phyloP scores from a whole-genome alignment of 2,888 invertebrate species.

The Lasioglossum calceatum region DNA sequence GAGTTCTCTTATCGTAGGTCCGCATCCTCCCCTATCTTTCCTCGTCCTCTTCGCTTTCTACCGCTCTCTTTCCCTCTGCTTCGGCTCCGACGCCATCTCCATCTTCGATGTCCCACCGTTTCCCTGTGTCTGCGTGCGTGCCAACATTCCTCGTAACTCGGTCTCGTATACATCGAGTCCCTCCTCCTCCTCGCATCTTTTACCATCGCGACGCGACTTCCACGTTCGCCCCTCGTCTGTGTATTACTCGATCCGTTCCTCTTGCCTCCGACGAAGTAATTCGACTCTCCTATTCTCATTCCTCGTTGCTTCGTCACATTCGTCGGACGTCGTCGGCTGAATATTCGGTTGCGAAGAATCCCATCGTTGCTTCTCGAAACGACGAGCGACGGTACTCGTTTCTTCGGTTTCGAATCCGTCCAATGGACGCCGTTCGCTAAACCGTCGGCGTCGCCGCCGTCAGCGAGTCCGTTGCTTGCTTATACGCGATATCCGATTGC shows the following conservation, averaged over 20 bases:
- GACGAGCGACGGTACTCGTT: neutral
- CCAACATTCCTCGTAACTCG: conserved; percentile 8
- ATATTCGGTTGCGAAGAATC: conserved; percentile 41
- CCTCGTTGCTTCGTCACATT: conserved; percentile 45
- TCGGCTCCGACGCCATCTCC: neutral
- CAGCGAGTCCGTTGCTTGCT: conserved; percentile 69
- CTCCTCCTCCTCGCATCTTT: neutral
- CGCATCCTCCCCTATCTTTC: neutral
- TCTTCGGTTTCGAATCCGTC: neutral
- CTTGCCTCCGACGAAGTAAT: conserved; percentile 20
- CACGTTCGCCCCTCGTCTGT: neutral
- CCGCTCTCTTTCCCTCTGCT: neutral
- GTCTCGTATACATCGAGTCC: neutral
- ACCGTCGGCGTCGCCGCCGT: conserved; percentile 57
- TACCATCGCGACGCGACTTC: neutral
- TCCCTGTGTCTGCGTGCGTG: neutral
- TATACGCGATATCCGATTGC: conserved; percentile 69
- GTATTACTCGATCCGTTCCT: neutral
- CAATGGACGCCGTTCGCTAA: conserved; percentile 12
- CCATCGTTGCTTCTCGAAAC: conserved; percentile 2
- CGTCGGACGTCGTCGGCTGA: neutral
- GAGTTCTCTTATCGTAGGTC: neutral
- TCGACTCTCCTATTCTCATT: conserved; percentile 49
- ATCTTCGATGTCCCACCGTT: neutral
- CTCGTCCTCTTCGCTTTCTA: neutral